Evolutionary conservation across 2,797 vertebrate genomes (phyloP).

Genomic region (Molossus molossus): DNA sequence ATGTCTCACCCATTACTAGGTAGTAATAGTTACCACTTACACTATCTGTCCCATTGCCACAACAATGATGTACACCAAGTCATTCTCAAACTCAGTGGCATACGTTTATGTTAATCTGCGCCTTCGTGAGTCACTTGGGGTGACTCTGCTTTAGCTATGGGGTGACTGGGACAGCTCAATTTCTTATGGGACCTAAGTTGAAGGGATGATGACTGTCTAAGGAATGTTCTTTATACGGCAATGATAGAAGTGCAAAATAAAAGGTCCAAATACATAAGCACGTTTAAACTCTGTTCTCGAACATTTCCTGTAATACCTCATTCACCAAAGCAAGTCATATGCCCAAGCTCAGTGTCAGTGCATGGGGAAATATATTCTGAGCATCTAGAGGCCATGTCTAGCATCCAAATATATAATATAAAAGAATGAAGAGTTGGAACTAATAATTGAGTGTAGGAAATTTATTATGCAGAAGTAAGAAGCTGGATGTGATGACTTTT

Average conservation of each 20-base stretch:
- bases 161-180: not conserved
- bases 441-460: not conserved
- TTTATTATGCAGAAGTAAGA: not conserved
- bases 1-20: not conserved
- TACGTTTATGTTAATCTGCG: not conserved
- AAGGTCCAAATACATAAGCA: not conserved
- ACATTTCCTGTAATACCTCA: not conserved
- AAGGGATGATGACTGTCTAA: not conserved
- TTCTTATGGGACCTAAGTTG: not conserved
- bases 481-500: not conserved
- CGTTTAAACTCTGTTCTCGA: not conserved
- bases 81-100: not conserved
- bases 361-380: not conserved
- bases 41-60: not conserved
- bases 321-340: not conserved
- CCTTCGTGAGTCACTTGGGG: not conserved
- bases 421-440: not conserved
- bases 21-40: not conserved
- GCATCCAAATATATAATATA: not conserved
- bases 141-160: not conserved
- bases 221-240: not conserved
- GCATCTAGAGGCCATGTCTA: not conserved
- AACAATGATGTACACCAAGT: not conserved
- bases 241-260: not conserved
- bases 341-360: not conserved